These are phyloP conservation scores for Hymenochirus boettgeri DNA, from an alignment of 2,113 vertebrate genomes.

Conservation along the genomic window DNA sequence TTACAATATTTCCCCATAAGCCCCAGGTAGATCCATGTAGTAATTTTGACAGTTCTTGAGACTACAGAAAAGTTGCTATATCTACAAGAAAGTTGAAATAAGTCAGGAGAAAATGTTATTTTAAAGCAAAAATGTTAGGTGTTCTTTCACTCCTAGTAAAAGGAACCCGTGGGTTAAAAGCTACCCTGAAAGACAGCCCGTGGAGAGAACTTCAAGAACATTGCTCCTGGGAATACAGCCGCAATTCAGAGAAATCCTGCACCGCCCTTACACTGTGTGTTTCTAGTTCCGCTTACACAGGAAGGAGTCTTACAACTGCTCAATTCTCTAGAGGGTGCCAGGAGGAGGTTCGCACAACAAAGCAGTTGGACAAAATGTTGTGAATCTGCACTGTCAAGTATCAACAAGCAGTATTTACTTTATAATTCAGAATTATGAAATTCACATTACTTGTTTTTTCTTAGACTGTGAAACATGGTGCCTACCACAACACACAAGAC, in stretches of 20 bases:
- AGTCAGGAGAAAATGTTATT: too few species aligned
- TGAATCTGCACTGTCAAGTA: slow-evolving; percentile 7
- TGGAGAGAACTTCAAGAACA: slow-evolving; percentile 38
- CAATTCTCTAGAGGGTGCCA: neutral
- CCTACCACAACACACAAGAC: too few species aligned
- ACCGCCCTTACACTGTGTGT: slow-evolving; percentile 14
- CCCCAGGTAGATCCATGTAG: too few species aligned
- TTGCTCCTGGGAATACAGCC: slow-evolving; percentile 24
- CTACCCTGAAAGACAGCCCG: slow-evolving; percentile 29
- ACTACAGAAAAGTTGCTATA: too few species aligned
- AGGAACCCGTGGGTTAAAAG: neutral
- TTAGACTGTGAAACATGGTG: too few species aligned
- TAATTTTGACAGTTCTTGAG: too few species aligned
- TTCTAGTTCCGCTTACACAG: slow-evolving; percentile 26
- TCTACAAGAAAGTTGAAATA: too few species aligned
- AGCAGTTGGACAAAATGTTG: neutral
- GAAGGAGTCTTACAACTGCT: slow-evolving; percentile 23
- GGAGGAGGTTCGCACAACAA: neutral
- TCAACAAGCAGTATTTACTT: slow-evolving; percentile 23
- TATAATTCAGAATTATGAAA: too few species aligned
- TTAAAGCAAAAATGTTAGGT: too few species aligned
- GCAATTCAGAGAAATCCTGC: slow-evolving; percentile 21
- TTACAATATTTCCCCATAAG: too few species aligned
- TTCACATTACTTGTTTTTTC: too few species aligned
- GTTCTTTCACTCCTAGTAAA: too few species aligned